These are phyloP conservation scores for Argyrosomus japonicus DNA, from an alignment of 2,113 vertebrate species.

Conservation along the genomic window DNA sequence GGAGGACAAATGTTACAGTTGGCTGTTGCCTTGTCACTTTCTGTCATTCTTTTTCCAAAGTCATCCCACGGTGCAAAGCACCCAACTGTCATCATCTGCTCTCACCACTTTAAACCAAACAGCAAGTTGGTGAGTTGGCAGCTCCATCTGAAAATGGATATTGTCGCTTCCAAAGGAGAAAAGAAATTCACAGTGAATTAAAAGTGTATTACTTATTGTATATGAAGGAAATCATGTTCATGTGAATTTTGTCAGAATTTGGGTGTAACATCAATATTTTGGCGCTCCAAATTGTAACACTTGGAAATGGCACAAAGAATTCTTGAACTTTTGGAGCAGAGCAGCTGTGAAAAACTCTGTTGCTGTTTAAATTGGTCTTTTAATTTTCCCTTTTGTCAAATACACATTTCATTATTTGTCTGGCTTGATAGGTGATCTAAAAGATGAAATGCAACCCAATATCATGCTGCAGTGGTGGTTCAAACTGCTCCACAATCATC, in stretches of 20 bases:
- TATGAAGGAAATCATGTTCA: background rate
- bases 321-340: background rate
- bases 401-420: background rate
- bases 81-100: conserved; percentile 64
- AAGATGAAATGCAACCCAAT: too few species aligned
- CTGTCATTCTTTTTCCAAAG: conserved; percentile 41
- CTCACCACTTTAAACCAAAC: conserved; percentile 26
- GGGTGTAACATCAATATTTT: background rate
- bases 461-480: too few species aligned
- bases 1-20: conserved; percentile 45
- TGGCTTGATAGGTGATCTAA: too few species aligned
- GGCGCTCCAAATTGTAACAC: too few species aligned
- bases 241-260: background rate
- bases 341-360: background rate
- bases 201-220: background rate
- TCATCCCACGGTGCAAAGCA: conserved; percentile 45
- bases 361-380: background rate
- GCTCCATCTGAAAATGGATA: conserved; percentile 10
- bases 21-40: conserved; percentile 52
- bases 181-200: background rate
- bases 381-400: background rate
- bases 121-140: background rate
- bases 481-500: too few species aligned
- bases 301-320: background rate
- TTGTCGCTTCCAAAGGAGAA: background rate